phyloP scores from a whole-genome alignment of 1,140 invertebrate genomes.

The Zaprionus davidi region DNA sequence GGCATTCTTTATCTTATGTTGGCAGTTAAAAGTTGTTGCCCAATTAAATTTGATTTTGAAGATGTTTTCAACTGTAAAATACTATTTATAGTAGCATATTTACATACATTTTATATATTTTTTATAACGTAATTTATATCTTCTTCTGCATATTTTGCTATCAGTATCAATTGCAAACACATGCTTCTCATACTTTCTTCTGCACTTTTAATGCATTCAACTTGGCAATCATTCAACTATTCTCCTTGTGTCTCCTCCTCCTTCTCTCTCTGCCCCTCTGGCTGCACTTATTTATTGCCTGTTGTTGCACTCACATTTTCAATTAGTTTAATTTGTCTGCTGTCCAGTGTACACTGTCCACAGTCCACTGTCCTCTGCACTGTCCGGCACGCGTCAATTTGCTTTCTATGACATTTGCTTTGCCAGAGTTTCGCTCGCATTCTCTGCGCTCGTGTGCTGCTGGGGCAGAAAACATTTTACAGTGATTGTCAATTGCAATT shows the following conservation, averaged over 20 bases:
- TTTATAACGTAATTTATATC: too few relatives aligned
- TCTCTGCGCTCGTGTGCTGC: conserved; percentile 4
- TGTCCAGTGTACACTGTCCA: conserved; percentile 10
- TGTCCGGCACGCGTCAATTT: conserved; percentile 28
- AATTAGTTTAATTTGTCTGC: conserved; percentile 41
- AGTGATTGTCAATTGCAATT: conserved; percentile 59
- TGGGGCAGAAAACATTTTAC: conserved; percentile 30
- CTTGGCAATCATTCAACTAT: conserved; percentile 1
- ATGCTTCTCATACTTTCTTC: neutral
- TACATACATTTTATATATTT: neutral
- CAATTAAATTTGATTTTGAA: neutral
- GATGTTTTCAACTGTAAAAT: neutral
- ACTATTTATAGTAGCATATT: neutral
- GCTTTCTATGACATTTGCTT: conserved; percentile 9
- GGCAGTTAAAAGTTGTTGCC: neutral
- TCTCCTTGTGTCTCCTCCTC: neutral
- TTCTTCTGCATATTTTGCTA: neutral
- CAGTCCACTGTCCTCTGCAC: neutral
- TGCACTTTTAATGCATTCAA: neutral
- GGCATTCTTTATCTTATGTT: neutral
- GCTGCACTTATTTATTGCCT: conserved; percentile 1
- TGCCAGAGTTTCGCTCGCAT: conserved; percentile 27
- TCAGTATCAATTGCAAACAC: neutral
- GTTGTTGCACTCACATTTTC: conserved; percentile 28
- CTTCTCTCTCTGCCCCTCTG: neutral